Base-by-base conservation (phyloP, 2,797 vertebrate genomes). In the Hyperoplus lanceolatus region DNA sequence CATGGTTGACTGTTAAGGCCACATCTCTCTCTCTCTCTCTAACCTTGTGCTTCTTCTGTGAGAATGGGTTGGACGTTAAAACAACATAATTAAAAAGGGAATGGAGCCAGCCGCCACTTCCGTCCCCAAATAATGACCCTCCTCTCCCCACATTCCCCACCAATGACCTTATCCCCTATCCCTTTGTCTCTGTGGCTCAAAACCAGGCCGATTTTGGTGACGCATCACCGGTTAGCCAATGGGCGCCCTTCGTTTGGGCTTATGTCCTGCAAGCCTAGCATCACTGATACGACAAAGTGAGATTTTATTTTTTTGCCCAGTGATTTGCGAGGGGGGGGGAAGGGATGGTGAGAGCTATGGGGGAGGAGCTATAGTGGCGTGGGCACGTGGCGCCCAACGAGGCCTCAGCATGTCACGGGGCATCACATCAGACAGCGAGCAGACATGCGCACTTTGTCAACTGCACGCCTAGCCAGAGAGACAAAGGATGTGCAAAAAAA, bases 361-460 rank as follows among this genome's bases (percentile, higher is more conserved):
- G 67, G 89, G 89, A 61, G 85, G 90, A 75, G 87, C 77, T 71
- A 29, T 29, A 72, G 60, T 7, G 50, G 72, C 14, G 12, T 18
- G 69, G 84, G 62, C 92, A 94, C 85, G 88, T 93, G 91, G 81
- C 77, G 1, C 61, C 87, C 87, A 88, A 89, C 54, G 83, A 85
- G 89, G 81, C 73, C 81, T 71, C 55, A 1, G 85, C 73, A 60
- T 92, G 93, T 95, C 95, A 91, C 82, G 51, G 66, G 36, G 67
- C 85, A 95, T 95, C 94, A 91, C 85, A 82, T 96, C 94, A 91
- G 84, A 79, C 79, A 1, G 74, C 1, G 81, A 82, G 86, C 86
- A 91, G 76, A 50, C 84, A 81, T 81, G 82, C 74, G 57, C 70
- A 70, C 63, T 61, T 54, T 68, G 14, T 36, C 56, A 45, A 29